A percentile compares a stretch with the other conserved stretches of the same genome.
Conservation (phyloP, 2,797 vertebrate genomes). For the Cryptoblepharus egeriae region DNA sequence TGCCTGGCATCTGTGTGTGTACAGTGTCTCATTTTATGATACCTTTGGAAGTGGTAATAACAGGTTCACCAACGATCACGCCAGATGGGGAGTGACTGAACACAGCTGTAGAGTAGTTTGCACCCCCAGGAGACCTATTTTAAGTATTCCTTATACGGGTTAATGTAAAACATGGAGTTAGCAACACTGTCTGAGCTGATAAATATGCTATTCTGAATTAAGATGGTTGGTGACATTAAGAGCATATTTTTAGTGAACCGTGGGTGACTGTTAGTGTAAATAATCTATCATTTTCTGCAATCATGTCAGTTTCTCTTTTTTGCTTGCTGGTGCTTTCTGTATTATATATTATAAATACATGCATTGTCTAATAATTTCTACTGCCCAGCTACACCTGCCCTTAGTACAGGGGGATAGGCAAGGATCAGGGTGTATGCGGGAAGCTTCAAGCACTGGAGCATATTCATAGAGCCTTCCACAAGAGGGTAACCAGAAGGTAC, state of each 20-base stretch:
- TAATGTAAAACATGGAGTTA: slow-evolving; percentile 26
- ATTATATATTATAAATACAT: slow-evolving; percentile 12
- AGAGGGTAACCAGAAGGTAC: no score
- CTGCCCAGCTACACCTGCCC: no score
- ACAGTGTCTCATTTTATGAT: slow-evolving; percentile 34
- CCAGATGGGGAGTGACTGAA: slow-evolving; percentile 54
- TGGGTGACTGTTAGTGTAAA: slow-evolving; percentile 18
- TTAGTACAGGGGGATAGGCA: no score
- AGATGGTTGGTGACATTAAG: slow-evolving; percentile 29
- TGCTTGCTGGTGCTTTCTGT: slow-evolving; percentile 21
- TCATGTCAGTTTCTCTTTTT: slow-evolving; percentile 20
- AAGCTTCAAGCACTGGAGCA: no score
- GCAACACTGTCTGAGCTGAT: slow-evolving; percentile 17
- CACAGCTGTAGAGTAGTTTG: slow-evolving; percentile 49
- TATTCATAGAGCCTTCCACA: no score
- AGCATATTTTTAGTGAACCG: slow-evolving; percentile 45
- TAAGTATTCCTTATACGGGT: slow-evolving; percentile 22
- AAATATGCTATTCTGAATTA: slow-evolving; percentile 29
- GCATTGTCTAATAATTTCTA: neutral
- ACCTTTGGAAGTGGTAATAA: slow-evolving; percentile 33
- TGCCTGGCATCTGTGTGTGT: slow-evolving; percentile 27
- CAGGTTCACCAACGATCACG: slow-evolving; percentile 33
- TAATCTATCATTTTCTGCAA: slow-evolving; percentile 17
- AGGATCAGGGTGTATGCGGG: no score
- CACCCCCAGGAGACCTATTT: slow-evolving; percentile 30